These are phyloP conservation scores for Sisyra nigra DNA, from an alignment of 2,888 invertebrate species.

Conservation along the genomic window DNA sequence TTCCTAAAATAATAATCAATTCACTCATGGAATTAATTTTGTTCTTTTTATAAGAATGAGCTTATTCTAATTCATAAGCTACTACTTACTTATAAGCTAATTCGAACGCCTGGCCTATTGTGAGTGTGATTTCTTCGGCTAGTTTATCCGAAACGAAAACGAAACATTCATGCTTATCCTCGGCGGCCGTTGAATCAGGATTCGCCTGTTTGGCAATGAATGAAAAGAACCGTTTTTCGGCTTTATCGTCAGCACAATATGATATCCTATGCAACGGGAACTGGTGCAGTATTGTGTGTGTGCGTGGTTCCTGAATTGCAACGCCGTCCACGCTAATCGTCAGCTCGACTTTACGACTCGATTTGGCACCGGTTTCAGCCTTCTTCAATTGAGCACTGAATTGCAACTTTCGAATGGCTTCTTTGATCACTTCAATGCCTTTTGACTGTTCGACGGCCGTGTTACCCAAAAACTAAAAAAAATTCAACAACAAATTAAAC, in stretches of 20 bases:
- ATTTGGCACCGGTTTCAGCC: constrained; percentile 79
- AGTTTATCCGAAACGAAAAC: constrained; percentile 95
- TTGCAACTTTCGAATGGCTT: constrained; percentile 89
- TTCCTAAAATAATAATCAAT: too few species aligned
- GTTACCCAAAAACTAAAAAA: constrained; percentile 73
- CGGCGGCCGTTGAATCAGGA: constrained; percentile 32
- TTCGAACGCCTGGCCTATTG: constrained; percentile 97
- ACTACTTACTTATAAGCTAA: constrained; percentile 75
- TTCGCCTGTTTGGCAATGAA: constrained; percentile 71
- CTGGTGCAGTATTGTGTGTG: constrained; percentile 75
- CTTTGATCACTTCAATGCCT: constrained; percentile 95
- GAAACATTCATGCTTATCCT: constrained; percentile 85
- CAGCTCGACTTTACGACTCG: constrained; percentile 71
- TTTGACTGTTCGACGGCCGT: constrained; percentile 92
- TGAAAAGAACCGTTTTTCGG: constrained; percentile 92
- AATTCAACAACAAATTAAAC: not conserved
- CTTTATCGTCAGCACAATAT: constrained; percentile 97
- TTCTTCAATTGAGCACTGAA: constrained; percentile 86
- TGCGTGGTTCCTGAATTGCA: constrained; percentile 65
- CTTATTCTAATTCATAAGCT: too few species aligned
- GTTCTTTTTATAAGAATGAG: too few species aligned
- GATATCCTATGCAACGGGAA: constrained; percentile 95
- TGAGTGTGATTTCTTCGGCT: constrained; percentile 93
- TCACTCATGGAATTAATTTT: too few species aligned
- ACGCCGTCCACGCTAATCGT: constrained; percentile 97